These are phyloP conservation scores for Mycalesis mineus DNA, from an alignment of 2,888 invertebrate genomes.

Conservation along the genomic window DNA sequence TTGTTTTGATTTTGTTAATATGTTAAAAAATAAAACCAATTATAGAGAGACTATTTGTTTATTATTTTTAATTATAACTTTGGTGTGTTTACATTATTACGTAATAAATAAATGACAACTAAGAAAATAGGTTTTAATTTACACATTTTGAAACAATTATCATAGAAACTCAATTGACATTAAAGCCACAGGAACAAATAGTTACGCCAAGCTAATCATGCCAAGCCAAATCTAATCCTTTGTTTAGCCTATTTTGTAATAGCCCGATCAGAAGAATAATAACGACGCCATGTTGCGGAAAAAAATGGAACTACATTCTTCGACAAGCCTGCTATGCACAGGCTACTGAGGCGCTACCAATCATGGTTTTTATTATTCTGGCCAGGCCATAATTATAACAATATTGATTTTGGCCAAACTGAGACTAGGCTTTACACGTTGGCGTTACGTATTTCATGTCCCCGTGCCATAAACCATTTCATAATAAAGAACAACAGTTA, in stretches of 20 bases:
- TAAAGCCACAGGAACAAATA: not conserved
- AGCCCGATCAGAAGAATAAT: too few relatives aligned
- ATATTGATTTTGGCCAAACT: not conserved
- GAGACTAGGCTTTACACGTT: not conserved
- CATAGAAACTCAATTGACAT: conserved; percentile 30
- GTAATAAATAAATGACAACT: conserved; percentile 71
- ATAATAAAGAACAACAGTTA: conserved; percentile 28
- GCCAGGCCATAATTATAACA: too few relatives aligned
- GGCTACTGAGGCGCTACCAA: too few relatives aligned
- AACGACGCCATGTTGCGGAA: too few relatives aligned
- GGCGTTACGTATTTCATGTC: not conserved
- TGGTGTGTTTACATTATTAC: conserved; percentile 77
- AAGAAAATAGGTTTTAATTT: conserved; percentile 51
- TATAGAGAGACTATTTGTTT: conserved; percentile 66
- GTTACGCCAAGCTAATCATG: not conserved
- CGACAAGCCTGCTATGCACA: too few relatives aligned
- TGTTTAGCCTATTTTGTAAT: too few relatives aligned
- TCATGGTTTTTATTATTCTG: too few relatives aligned
- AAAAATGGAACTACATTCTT: too few relatives aligned
- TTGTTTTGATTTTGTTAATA: conserved; percentile 22
- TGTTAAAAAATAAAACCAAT: conserved; percentile 49
- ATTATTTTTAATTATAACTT: conserved; percentile 71
- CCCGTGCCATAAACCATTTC: conserved; percentile 18
- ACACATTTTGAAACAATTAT: conserved; percentile 45
- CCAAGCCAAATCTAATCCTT: not conserved